A percentile compares a stretch with the other conserved stretches of the same genome.
Evolutionary conservation across 1,140 invertebrate species (phyloP).

Genomic region (Drosophila nebulosa): DNA sequence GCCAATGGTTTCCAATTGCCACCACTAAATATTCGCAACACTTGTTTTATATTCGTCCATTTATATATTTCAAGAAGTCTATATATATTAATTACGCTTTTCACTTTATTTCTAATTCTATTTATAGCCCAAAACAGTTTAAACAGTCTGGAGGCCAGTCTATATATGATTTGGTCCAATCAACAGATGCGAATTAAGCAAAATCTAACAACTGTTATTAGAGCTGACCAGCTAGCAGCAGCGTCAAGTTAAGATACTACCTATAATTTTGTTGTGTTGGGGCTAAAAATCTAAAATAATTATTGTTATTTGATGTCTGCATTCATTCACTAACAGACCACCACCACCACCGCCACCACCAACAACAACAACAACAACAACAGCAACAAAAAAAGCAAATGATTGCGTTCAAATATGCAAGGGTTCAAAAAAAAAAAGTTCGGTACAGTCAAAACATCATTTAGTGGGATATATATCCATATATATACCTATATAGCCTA

Average conservation of each 20-base stretch:
- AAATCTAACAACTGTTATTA: constrained; percentile 57
- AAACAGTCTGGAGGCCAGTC: neutral
- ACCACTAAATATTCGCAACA: too few relatives aligned
- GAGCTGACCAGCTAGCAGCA: neutral
- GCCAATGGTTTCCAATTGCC: too few relatives aligned
- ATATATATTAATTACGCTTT: neutral
- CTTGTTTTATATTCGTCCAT: too few relatives aligned
- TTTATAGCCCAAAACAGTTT: neutral
- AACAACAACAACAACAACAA: neutral
- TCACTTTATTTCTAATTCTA: neutral
- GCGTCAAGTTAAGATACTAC: neutral
- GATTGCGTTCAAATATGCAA: constrained; percentile 4
- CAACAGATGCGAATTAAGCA: constrained; percentile 39
- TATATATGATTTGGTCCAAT: constrained; percentile 12
- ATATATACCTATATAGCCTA: neutral
- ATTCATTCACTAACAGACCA: constrained; percentile 66
- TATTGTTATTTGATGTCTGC: constrained; percentile 77
- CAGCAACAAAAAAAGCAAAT: neutral
- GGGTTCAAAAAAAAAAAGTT: neutral
- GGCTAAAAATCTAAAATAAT: constrained; percentile 49
- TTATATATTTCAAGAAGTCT: too few relatives aligned
- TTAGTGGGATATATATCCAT: neutral
- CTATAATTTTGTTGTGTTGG: constrained; percentile 46
- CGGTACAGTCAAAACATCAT: neutral
- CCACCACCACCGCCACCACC: neutral